Conservation (phyloP, 1,140 invertebrate species). For the Scylla paramamosain region DNA sequence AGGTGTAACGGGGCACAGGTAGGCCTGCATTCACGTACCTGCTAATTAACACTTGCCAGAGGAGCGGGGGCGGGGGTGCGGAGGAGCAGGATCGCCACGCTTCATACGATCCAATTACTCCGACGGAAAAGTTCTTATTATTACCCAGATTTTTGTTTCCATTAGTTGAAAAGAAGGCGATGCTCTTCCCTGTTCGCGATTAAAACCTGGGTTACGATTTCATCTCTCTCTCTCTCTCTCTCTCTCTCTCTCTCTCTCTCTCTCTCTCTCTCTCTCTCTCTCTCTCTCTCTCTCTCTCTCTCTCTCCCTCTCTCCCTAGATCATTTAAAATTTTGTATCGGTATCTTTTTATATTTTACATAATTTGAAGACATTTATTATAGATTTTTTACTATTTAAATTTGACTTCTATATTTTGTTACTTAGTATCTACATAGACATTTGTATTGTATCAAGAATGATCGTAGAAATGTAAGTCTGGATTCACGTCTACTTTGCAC, state of each 20-base stretch:
- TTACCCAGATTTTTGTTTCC: neutral
- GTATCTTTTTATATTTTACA: too few species aligned
- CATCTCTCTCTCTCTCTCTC: slow-evolving; percentile 39
- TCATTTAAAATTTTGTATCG: too few species aligned
- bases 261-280: slow-evolving; percentile 34
- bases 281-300: slow-evolving; percentile 43
- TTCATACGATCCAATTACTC: neutral
- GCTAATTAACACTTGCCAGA: neutral
- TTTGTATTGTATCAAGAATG: too few species aligned
- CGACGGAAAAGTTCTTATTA: neutral
- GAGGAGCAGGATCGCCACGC: neutral
- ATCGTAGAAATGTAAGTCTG: too few species aligned
- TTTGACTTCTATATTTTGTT: too few species aligned
- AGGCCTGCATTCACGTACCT: neutral
- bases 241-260: slow-evolving; percentile 43
- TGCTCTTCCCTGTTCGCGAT: too few species aligned
- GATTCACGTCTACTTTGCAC: too few species aligned
- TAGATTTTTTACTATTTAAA: too few species aligned
- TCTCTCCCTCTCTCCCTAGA: neutral
- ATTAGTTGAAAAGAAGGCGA: too few species aligned
- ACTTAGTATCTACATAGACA: too few species aligned
- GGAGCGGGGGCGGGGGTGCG: neutral
- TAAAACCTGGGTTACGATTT: neutral
- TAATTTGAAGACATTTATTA: too few species aligned
- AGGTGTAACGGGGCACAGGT: neutral